A percentile compares a stretch with the other conserved stretches of the same genome.
These are phyloP conservation scores for Lepidothrix coronata DNA, from an alignment of 2,113 vertebrate species.

Conservation along the genomic window DNA sequence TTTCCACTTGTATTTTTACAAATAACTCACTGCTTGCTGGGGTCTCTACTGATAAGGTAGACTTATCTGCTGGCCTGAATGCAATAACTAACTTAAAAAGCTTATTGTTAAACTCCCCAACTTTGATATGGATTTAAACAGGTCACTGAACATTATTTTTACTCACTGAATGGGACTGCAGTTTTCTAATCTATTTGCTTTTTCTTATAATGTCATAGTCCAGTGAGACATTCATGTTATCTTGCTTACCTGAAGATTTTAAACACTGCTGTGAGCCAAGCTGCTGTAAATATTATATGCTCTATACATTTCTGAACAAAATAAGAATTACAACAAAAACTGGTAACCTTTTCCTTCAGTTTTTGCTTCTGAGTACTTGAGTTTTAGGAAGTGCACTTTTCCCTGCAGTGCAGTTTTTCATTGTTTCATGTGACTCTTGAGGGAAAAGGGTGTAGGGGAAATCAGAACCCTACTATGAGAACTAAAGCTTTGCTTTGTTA, in stretches of 20 bases:
- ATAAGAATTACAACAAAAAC: constrained; percentile 32
- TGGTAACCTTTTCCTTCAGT: constrained; percentile 47
- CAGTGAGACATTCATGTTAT: not conserved
- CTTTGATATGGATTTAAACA: not conserved
- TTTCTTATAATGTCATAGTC: not conserved
- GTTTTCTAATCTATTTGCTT: not conserved
- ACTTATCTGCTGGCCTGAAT: not conserved
- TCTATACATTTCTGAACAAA: constrained; percentile 65
- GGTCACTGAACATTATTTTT: not conserved
- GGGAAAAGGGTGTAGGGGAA: constrained; percentile 69
- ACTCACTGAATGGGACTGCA: not conserved
- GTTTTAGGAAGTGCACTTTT: constrained; percentile 61
- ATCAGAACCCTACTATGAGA: constrained; percentile 65
- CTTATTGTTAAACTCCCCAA: not conserved
- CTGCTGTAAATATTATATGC: constrained; percentile 26
- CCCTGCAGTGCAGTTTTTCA: constrained; percentile 46
- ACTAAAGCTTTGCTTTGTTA: constrained; percentile 66
- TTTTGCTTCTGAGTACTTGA: constrained; percentile 41
- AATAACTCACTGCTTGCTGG: not conserved
- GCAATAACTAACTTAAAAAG: not conserved
- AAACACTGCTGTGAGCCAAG: not conserved
- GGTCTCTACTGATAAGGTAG: not conserved
- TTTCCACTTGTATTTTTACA: not conserved
- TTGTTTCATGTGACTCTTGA: constrained; percentile 65
- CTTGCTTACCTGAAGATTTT: constrained; percentile 47